A percentile compares a stretch with the other conserved stretches of the same genome.
Evolutionary conservation across 2,113 vertebrate genomes (phyloP).

Genomic region (Marmota monax): DNA sequence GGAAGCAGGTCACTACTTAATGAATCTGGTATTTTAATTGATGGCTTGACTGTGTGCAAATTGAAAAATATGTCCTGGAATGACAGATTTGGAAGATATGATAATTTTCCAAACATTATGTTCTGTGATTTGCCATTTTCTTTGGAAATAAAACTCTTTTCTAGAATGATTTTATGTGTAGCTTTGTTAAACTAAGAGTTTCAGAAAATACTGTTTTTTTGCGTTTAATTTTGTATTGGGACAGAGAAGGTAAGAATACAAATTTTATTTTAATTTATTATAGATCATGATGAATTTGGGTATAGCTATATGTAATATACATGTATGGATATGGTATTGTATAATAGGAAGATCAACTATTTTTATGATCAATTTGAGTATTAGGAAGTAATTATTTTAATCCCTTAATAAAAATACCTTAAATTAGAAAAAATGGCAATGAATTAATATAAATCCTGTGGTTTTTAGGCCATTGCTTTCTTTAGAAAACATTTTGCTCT

Average conservation of each 20-base stretch:
- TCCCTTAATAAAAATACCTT: constrained; percentile 32
- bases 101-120: background rate
- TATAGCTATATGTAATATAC: background rate
- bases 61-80: background rate
- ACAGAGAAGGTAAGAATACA: background rate
- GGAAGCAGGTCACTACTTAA: background rate
- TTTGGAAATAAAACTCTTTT: constrained; percentile 72
- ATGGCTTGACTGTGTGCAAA: background rate
- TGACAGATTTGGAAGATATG: background rate
- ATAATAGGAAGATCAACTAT: background rate
- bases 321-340: background rate
- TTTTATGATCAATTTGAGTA: background rate
- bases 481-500: constrained; percentile 44
- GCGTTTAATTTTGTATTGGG: constrained; percentile 42
- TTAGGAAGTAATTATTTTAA: background rate
- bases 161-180: constrained; percentile 71
- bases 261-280: constrained; percentile 8
- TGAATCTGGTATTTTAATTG: background rate
- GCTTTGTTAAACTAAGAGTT: constrained; percentile 6
- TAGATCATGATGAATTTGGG: background rate
- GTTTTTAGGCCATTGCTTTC: background rate
- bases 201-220: constrained; percentile 75
- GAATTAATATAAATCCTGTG: background rate
- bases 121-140: constrained; percentile 49
- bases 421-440: constrained; percentile 3